Conservation (phyloP, 1,140 invertebrate genomes). For the Ips nitidus region DNA sequence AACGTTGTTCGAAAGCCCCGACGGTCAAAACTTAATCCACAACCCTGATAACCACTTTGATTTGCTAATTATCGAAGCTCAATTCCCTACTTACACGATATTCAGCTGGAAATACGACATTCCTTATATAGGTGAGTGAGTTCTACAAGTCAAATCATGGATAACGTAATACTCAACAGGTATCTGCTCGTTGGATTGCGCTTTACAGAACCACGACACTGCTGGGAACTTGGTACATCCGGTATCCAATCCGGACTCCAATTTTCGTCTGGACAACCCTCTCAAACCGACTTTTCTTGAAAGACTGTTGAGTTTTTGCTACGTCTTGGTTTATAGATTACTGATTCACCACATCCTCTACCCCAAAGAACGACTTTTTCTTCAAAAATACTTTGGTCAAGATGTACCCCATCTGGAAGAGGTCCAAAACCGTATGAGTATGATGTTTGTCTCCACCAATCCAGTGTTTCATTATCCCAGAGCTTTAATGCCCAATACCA, state of each 20-base stretch:
- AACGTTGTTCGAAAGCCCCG: slow-evolving; percentile 31
- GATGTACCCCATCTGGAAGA: neutral
- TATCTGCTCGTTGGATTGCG: slow-evolving; percentile 38
- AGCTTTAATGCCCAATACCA: slow-evolving; percentile 54
- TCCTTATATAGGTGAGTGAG: slow-evolving; percentile 42
- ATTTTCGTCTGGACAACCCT: slow-evolving; percentile 17
- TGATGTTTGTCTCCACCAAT: neutral
- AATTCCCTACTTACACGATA: slow-evolving; percentile 37
- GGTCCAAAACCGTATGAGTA: neutral
- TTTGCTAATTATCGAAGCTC: slow-evolving; percentile 47
- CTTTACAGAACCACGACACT: slow-evolving; percentile 30
- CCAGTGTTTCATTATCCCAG: slow-evolving; percentile 41
- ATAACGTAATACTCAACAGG: slow-evolving; percentile 17
- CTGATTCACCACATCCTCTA: neutral
- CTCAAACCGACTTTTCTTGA: neutral
- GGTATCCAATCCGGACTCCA: slow-evolving; percentile 51
- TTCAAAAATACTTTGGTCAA: neutral
- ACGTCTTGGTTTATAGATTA: neutral
- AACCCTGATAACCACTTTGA: slow-evolving; percentile 46
- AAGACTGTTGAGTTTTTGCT: neutral
- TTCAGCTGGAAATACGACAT: slow-evolving; percentile 42
- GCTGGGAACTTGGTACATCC: slow-evolving; percentile 54
- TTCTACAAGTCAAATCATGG: neutral
- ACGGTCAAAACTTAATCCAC: slow-evolving; percentile 48
- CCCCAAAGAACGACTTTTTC: neutral